Evolutionary conservation across 2,113 vertebrate genomes (phyloP), one percentile per base, ranked within the genome.

Genomic region (Calyptommatus sinebrachiatus): DNA sequence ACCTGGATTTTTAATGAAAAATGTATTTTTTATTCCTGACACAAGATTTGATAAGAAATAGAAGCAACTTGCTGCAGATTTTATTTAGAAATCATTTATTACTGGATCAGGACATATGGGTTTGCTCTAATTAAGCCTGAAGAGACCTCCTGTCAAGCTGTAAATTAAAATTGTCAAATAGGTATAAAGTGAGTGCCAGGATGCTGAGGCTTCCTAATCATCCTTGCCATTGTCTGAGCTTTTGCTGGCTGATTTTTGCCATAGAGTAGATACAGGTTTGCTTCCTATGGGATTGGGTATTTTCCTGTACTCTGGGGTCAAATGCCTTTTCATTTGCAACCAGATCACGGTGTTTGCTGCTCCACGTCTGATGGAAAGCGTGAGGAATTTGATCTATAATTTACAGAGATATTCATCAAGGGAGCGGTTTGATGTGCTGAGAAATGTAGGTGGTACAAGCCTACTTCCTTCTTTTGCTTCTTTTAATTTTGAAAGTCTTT

Each of bases 401-500:
- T 91, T 81, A 90, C 69, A 84, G 79, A 78, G 20, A 68, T 22
- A 82, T 70, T 78, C 14, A 0, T 46, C 86, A 83, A 61, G 83
- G 80, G 76, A 88, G 31, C 0, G 0, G 77, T 86, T 77, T 0
- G 0, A 63, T 1, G 8, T 83, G 76, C 73, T 73, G 76, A 79
- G 85, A 78, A 76, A 89, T 78, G 78, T 45, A 14, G 0, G 72
- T 0, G 0, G 69, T 85, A 72, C 71, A 20, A 72, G 84, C 76
- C 50, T 62, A 7, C 31, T 24, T 84, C 80, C 24, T n/a, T 0
- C 20, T 71, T 60, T 0, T 20, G 71, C 57, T 61, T 74, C 83
- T 75, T 86, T 85, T 83, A 72, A 77, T 78, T 83, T 63, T 67
- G 77, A 82, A 73, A 81, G 61, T 67, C 74, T 88, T 88, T 85